Base-by-base conservation (phyloP, 2,113 vertebrate genomes). In the Coracopsis vasa region DNA sequence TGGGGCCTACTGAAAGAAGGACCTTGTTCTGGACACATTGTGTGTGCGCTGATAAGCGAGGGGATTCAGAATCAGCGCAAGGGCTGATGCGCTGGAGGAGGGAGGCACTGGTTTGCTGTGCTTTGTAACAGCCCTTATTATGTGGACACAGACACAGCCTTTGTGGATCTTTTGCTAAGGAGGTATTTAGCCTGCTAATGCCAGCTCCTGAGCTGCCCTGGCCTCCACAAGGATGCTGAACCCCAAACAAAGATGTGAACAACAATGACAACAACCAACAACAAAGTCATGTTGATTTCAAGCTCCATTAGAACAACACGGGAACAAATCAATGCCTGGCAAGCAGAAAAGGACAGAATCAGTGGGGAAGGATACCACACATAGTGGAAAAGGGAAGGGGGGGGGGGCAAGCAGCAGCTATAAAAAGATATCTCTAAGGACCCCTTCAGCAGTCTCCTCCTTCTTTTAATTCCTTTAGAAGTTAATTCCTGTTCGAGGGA, bases 301-400 rank as follows among this genome's bases (percentile, higher is more conserved):
- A 94, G 95, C 97, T 91, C 96, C 96, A 95, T 97, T 97, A 97
- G 93, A 89, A 94, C 86, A 90, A 94, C 90, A 95, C 91, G 0
- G 97, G 95, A 97, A 94, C 81, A 96, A 95, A 97, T 97, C 97
- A 93, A 97, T 97, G 97, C 84, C 92, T 95, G 97, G 95, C 97
- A 94, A 90, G 94, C 93, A 90, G 94, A 83, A 97, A 96, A 93
- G 95, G 92, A 94, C 37, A 86, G 95, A 62, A 94, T 27, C 97
- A 74, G 95, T 94, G 86, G 92, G 95, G 95, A 93, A 95, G 86
- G 93, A 91, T 94, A 6, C 91, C 74, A 74, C 87, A 90, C 82
- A 12, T 44, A 47, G 90, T 21, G 79, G 91, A 25, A 41, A 94
- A 88, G 83, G 69, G 78, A 78, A 44, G 47, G 44, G n/a, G n/a